Conservation (phyloP, 2,797 vertebrate genomes). For the Hozukius guyotensis region DNA sequence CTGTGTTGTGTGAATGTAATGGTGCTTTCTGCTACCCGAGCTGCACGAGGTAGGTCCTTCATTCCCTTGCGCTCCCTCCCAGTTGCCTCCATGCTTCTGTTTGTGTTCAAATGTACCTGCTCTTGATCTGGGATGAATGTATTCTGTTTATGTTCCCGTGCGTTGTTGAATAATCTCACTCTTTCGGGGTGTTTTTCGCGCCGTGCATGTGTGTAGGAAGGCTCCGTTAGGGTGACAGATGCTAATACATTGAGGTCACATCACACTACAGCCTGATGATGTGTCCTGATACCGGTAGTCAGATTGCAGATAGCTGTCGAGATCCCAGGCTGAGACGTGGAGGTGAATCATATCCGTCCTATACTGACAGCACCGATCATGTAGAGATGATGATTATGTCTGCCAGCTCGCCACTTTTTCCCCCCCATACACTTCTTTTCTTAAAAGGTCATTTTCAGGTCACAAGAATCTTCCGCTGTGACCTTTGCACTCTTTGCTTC, state of each 20-base stretch:
- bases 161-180: not conserved
- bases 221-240: not conserved
- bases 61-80: slow-evolving; percentile 3
- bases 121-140: not conserved
- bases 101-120: not conserved
- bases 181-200: not conserved
- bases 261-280: slow-evolving; percentile 9
- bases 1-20: slow-evolving; percentile 60
- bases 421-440: not conserved
- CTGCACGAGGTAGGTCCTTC: slow-evolving; percentile 72
- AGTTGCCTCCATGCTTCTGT: not conserved
- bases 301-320: slow-evolving; percentile 10
- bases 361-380: not conserved
- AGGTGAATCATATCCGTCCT: not conserved
- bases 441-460: slow-evolving; percentile 43
- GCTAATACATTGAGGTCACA: slow-evolving; percentile 20
- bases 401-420: not conserved
- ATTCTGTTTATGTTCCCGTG: not conserved
- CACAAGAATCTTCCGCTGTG: not conserved
- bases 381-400: not conserved
- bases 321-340: not conserved
- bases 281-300: slow-evolving; percentile 6
- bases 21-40: slow-evolving; percentile 54
- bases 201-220: not conserved
- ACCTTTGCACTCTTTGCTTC: slow-evolving; percentile 30